A percentile compares a stretch with the other conserved stretches of the same genome.
phyloP scores from a whole-genome alignment of 2,888 invertebrate species.

The Orchesella flavescens region DNA sequence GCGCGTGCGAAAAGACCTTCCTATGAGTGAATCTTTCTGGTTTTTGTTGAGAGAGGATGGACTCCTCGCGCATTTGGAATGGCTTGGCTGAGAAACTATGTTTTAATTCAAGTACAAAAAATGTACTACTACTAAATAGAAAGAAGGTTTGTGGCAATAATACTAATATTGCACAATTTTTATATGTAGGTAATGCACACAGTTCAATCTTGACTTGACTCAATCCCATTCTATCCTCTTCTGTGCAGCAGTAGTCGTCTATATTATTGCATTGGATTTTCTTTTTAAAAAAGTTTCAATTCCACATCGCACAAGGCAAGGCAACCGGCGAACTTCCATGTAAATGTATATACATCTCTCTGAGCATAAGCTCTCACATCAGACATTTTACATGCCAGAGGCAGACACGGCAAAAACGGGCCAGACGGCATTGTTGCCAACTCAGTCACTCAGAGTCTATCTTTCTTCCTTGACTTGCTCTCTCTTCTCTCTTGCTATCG shows the following conservation, averaged over 20 bases:
- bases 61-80: background rate
- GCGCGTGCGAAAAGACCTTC: slow-evolving; percentile 66
- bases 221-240: no score
- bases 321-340: background rate
- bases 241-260: no score
- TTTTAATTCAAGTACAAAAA: no score
- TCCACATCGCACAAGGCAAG: background rate
- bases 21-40: slow-evolving; percentile 12
- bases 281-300: background rate
- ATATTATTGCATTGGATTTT: background rate
- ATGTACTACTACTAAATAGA: no score
- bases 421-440: slow-evolving; percentile 72
- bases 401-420: slow-evolving; percentile 68
- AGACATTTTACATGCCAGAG: slow-evolving; percentile 57
- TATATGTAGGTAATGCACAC: no score
- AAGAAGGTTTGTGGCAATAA: no score
- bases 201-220: no score
- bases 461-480: slow-evolving; percentile 53
- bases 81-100: no score
- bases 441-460: slow-evolving; percentile 67
- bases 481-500: slow-evolving; percentile 38
- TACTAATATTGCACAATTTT: no score
- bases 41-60: background rate
- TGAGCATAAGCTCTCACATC: slow-evolving; percentile 11
- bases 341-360: no score